Percentiles rank a stretch among this genome's conserved stretches.
These are phyloP conservation scores for Dromiciops gliroides DNA, from an alignment of 2,113 vertebrate genomes.

Conservation along the genomic window DNA sequence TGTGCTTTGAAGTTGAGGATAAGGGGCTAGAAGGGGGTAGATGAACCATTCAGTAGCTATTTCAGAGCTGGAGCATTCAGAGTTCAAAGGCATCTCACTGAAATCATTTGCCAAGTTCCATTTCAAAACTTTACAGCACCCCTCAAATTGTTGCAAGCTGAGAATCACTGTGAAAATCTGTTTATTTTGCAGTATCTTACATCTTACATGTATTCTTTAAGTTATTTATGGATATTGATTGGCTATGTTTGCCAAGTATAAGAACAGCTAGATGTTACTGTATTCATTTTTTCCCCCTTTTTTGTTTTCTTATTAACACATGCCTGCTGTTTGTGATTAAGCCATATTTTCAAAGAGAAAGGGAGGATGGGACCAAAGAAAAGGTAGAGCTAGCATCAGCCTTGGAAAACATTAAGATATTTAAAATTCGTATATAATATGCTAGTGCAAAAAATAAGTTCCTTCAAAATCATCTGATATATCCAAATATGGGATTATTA, in stretches of 20 bases:
- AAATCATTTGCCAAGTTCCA: conserved; percentile 55
- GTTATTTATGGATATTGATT: conserved; percentile 70
- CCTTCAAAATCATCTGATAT: too few relatives aligned
- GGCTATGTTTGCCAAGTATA: conserved; percentile 46
- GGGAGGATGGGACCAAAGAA: not conserved
- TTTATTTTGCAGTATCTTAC: conserved; percentile 57
- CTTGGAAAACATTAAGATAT: not conserved
- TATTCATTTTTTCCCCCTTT: conserved; percentile 2
- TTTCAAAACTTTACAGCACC: conserved; percentile 47
- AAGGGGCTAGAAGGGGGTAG: conserved; percentile 39
- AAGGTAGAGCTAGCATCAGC: not conserved
- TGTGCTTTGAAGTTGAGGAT: conserved; percentile 29
- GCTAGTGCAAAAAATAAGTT: not conserved
- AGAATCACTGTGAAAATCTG: conserved; percentile 43
- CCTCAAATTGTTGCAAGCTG: conserved; percentile 48
- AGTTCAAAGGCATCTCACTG: conserved; percentile 49
- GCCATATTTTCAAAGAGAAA: not conserved
- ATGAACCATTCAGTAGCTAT: not conserved
- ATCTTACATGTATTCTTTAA: conserved; percentile 29
- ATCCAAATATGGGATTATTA: not conserved
- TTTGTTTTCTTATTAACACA: conserved; percentile 47
- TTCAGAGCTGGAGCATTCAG: not conserved
- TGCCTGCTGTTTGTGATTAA: conserved; percentile 54
- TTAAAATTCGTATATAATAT: not conserved
- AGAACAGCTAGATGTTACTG: conserved; percentile 58